phyloP scores from a whole-genome alignment of 2,797 vertebrate genomes.

The Scolopax rusticola region DNA sequence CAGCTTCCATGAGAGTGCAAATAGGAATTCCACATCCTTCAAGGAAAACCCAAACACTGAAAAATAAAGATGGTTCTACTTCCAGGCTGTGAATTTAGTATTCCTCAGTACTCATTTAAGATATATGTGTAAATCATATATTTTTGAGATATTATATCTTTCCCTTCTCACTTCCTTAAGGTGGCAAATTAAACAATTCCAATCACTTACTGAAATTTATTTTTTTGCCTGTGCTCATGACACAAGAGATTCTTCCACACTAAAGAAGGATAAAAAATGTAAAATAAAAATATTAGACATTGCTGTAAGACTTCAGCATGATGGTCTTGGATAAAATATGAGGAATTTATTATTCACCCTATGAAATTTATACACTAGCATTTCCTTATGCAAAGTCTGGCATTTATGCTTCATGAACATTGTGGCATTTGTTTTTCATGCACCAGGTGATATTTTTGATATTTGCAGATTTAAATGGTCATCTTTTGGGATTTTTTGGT shows the following conservation, averaged over 20 bases:
- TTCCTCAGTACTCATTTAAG: not conserved
- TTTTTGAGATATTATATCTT: not conserved
- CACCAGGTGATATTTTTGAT: not conserved
- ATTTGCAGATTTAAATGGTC: not conserved
- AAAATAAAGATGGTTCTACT: slow-evolving; percentile 15
- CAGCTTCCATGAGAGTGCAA: slow-evolving; percentile 1
- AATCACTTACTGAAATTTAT: not conserved
- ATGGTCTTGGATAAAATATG: not conserved
- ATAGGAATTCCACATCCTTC: slow-evolving; percentile 27
- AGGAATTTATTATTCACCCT: not conserved
- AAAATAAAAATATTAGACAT: not conserved
- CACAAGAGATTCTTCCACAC: not conserved
- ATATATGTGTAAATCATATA: not conserved
- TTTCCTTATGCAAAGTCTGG: not conserved
- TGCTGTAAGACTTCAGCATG: not conserved
- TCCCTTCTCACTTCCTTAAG: not conserved
- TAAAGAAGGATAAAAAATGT: slow-evolving; percentile 41
- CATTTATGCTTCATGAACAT: not conserved
- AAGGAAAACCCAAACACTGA: slow-evolving; percentile 33
- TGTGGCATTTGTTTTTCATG: not conserved
- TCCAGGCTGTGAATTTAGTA: slow-evolving; percentile 24
- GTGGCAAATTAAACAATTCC: slow-evolving; percentile 20
- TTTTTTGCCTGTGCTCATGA: not conserved
- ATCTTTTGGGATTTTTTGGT: not conserved
- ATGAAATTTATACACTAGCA: not conserved